These are phyloP conservation scores for Drosophila helvetica DNA, from an alignment of 2,888 invertebrate genomes.

Conservation along the genomic window DNA sequence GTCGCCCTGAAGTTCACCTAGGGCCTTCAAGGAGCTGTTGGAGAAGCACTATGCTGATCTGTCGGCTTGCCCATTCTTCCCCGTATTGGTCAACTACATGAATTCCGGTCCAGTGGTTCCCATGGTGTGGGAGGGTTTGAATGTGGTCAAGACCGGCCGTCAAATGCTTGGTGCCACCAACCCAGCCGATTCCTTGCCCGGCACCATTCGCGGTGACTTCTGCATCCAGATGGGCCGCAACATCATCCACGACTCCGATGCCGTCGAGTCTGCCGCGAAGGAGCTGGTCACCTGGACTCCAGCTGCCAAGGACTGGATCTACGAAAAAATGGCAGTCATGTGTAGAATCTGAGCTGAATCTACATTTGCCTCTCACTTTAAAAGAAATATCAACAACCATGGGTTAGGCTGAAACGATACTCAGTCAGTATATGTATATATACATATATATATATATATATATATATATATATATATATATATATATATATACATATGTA, in stretches of 20 bases:
- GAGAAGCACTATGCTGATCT: constrained; percentile 98
- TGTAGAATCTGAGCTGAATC: constrained; percentile 37
- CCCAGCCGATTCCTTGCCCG: constrained; percentile 96
- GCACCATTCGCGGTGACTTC: constrained; percentile 98
- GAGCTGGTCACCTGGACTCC: constrained; percentile 93
- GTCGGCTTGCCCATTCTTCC: constrained; percentile 95
- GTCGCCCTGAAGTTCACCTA: constrained; percentile 97
- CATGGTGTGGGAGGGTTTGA: constrained; percentile 98
- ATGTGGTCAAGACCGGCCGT: constrained; percentile 97
- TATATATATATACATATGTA: too few species aligned
- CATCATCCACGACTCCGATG: constrained; percentile 98
- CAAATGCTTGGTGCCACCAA: constrained; percentile 98
- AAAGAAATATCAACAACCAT: too few species aligned
- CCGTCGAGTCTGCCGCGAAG: constrained; percentile 97
- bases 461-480: too few species aligned
- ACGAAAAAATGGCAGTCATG: constrained; percentile 86
- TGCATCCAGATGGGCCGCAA: constrained; percentile 98
- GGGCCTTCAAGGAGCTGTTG: constrained; percentile 93
- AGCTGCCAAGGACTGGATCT: constrained; percentile 94
- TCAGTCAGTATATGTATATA: too few species aligned
- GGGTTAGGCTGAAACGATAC: too few species aligned
- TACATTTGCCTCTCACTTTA: constrained; percentile 48
- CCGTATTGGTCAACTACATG: constrained; percentile 97
- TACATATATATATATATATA: too few species aligned
- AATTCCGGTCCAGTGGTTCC: constrained; percentile 96